phyloP scores from a whole-genome alignment of 2,888 invertebrate species.

The Chrysolina americana region DNA sequence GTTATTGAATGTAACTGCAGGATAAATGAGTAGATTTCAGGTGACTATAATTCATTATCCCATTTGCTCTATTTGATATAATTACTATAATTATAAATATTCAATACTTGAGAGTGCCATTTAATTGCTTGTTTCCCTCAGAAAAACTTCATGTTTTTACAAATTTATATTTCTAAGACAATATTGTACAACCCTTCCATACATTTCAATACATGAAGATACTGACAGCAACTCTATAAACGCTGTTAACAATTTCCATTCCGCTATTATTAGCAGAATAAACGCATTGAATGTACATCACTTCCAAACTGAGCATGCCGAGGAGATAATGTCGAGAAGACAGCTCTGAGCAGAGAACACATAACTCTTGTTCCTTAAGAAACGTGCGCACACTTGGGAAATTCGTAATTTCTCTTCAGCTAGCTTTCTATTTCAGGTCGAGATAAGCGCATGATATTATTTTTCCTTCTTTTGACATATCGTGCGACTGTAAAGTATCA shows the following conservation, averaged over 20 bases:
- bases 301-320: constrained; percentile 66
- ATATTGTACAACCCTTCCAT: too few relatives aligned
- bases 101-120: too few relatives aligned
- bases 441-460: constrained; percentile 59
- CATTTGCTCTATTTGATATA: too few relatives aligned
- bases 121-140: too few relatives aligned
- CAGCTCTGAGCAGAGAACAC: constrained; percentile 62
- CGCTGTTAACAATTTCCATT: background rate
- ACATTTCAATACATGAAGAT: too few relatives aligned
- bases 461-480: constrained; percentile 54
- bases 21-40: too few relatives aligned
- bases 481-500: constrained; percentile 46
- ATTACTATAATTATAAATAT: too few relatives aligned
- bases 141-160: too few relatives aligned
- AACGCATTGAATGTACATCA: constrained; percentile 67
- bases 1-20: too few relatives aligned
- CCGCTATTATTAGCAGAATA: constrained; percentile 36
- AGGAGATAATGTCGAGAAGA: constrained; percentile 65
- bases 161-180: too few relatives aligned
- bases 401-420: constrained; percentile 62
- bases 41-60: too few relatives aligned
- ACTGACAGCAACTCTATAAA: too few relatives aligned
- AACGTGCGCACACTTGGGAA: constrained; percentile 63
- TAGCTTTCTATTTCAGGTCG: constrained; percentile 58
- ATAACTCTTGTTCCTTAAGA: constrained; percentile 60